These are phyloP conservation scores for Peromyscus melanophrys DNA, from an alignment of 2,797 vertebrate genomes.

Conservation along the genomic window DNA sequence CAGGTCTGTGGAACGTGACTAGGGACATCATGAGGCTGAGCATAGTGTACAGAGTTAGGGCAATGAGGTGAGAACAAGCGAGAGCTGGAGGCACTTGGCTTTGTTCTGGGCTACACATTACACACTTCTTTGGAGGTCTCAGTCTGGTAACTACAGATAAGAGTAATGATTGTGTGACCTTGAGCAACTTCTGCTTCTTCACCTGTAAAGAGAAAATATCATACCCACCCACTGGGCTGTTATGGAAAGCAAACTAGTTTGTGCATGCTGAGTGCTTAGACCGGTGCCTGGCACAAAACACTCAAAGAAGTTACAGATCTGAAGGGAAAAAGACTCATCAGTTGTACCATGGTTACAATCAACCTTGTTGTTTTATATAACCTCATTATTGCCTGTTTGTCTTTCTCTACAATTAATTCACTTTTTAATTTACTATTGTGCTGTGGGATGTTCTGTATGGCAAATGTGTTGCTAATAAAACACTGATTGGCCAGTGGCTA, in stretches of 20 bases:
- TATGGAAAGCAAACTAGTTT: neutral
- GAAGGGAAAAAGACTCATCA: neutral
- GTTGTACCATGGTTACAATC: neutral
- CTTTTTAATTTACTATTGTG: conserved; percentile 24
- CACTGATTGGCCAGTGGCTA: no score
- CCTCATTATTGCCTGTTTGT: conserved; percentile 8
- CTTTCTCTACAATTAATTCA: conserved; percentile 27
- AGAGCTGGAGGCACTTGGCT: neutral
- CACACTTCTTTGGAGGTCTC: neutral
- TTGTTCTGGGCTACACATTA: neutral
- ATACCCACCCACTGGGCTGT: neutral
- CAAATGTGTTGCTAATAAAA: no score
- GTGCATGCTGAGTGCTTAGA: neutral
- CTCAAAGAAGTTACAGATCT: neutral
- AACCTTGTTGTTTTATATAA: neutral
- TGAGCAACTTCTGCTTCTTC: neutral
- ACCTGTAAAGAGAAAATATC: neutral
- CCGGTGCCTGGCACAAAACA: neutral
- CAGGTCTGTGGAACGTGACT: neutral
- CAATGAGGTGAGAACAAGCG: neutral
- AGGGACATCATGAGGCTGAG: neutral
- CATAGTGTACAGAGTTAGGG: neutral
- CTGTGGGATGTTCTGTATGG: no score
- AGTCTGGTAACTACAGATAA: neutral
- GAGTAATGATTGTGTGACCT: neutral